phyloP scores from a whole-genome alignment of 2,888 invertebrate genomes.

The Drosophila peninsularis region DNA sequence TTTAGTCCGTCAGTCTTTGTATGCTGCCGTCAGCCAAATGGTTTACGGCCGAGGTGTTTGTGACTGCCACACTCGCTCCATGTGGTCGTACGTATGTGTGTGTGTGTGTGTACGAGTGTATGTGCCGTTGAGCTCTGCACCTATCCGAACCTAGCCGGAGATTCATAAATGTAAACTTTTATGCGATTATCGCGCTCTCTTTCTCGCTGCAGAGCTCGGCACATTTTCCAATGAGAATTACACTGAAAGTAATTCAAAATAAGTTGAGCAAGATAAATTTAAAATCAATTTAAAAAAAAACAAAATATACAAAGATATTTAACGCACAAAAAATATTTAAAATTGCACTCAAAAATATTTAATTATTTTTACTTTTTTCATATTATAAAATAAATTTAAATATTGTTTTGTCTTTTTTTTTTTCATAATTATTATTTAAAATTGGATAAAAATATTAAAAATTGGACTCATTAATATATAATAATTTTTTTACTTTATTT shows the following conservation, averaged over 20 bases:
- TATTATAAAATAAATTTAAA: too few relatives aligned
- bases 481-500: too few relatives aligned
- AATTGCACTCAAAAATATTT: too few relatives aligned
- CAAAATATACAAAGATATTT: too few relatives aligned
- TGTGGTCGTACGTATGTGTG: conserved; percentile 21
- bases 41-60: conserved; percentile 78
- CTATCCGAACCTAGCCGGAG: conserved; percentile 64
- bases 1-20: conserved; percentile 70
- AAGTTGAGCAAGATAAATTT: background rate
- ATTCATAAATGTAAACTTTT: conserved; percentile 80
- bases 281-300: too few relatives aligned
- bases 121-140: conserved; percentile 46
- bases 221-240: conserved; percentile 33
- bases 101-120: conserved; percentile 21
- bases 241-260: background rate
- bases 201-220: conserved; percentile 50
- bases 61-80: conserved; percentile 39
- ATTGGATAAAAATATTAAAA: too few relatives aligned
- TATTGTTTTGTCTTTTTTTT: too few relatives aligned
- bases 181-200: conserved; percentile 73
- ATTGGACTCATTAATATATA: too few relatives aligned
- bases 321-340: too few relatives aligned
- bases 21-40: conserved; percentile 77
- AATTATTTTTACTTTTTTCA: too few relatives aligned
- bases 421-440: too few relatives aligned